Percentiles rank a stretch among this genome's conserved stretches.
phyloP scores from a whole-genome alignment of 2,888 invertebrate species.

The Drosophila sordidula region DNA sequence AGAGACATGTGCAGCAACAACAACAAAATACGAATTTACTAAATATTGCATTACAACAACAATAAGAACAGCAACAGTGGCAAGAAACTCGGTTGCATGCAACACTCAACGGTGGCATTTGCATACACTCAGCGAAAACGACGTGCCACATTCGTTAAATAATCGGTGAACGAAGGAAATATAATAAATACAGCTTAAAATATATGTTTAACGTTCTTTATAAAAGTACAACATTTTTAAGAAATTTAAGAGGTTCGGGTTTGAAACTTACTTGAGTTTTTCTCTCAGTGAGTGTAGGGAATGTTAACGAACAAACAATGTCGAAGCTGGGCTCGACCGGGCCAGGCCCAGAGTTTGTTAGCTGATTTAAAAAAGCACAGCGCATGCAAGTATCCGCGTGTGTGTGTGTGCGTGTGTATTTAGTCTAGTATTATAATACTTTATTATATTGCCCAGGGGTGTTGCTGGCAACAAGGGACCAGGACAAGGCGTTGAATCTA shows the following conservation, averaged over 20 bases:
- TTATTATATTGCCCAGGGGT: conserved; percentile 31
- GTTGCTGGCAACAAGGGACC: conserved; percentile 31
- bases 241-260: too few relatives aligned
- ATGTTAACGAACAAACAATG: conserved; percentile 79
- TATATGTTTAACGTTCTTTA: too few relatives aligned
- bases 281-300: conserved; percentile 7
- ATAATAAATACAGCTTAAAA: too few relatives aligned
- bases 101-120: conserved; percentile 65
- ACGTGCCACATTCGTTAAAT: too few relatives aligned
- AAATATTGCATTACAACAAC: conserved; percentile 51
- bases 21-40: conserved; percentile 42
- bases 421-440: conserved; percentile 30
- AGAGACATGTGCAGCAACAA: conserved; percentile 34
- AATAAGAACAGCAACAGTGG: conserved; percentile 10
- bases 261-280: not conserved
- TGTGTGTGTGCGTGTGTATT: conserved; percentile 2
- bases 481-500: conserved; percentile 45
- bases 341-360: conserved; percentile 48
- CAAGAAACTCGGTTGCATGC: conserved; percentile 61
- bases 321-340: conserved; percentile 34
- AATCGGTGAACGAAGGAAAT: too few relatives aligned
- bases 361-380: conserved; percentile 62
- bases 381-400: conserved; percentile 27
- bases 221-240: too few relatives aligned
- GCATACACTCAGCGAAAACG: conserved; percentile 9